These are phyloP conservation scores for Odontamblyopus lacepedii DNA, from an alignment of 2,797 vertebrate genomes.

Conservation along the genomic window DNA sequence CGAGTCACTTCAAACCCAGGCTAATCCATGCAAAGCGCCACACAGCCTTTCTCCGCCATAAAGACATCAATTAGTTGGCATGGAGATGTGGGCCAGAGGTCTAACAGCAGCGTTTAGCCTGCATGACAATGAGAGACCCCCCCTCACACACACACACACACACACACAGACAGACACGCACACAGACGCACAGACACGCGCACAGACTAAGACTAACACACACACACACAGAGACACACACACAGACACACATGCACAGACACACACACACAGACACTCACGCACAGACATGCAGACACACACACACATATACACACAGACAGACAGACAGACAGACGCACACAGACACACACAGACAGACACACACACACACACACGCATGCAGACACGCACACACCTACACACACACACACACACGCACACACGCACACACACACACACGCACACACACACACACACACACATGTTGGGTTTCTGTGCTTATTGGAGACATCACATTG, in stretches of 20 bases:
- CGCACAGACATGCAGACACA: neutral
- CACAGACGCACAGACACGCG: too few relatives aligned
- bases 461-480: too few relatives aligned
- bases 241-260: too few relatives aligned
- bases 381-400: neutral
- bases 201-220: neutral
- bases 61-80: constrained; percentile 48
- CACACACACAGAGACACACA: neutral
- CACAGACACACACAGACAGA: too few relatives aligned
- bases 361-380: neutral
- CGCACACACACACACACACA: too few relatives aligned
- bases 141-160: neutral
- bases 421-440: too few relatives aligned
- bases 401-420: neutral
- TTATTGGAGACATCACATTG: too few relatives aligned
- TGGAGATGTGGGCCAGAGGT: constrained; percentile 47
- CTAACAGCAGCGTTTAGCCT: constrained; percentile 20
- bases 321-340: too few relatives aligned
- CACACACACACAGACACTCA: neutral
- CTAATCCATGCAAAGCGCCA: constrained; percentile 38
- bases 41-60: constrained; percentile 22
- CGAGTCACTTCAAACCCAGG: constrained; percentile 17
- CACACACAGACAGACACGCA: too few relatives aligned
- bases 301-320: neutral
- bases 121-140: constrained; percentile 22